Conservation (phyloP, 2,797 vertebrate genomes). For the Sebastes iracundus region DNA sequence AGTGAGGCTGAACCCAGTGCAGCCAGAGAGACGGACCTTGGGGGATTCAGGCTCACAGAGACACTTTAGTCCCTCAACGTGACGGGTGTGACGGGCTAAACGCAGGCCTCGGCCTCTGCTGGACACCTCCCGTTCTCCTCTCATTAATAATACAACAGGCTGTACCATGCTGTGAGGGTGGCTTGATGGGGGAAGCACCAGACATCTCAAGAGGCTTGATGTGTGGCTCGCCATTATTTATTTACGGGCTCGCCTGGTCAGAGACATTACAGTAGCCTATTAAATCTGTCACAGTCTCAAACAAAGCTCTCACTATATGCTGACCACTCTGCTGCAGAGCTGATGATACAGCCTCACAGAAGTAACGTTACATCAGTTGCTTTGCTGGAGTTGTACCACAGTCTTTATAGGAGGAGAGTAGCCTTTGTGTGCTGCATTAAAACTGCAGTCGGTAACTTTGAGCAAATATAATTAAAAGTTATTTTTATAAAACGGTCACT, state of each 20-base stretch:
- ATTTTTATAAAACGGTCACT: background rate
- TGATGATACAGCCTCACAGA: background rate
- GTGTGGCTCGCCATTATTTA: conserved; percentile 42
- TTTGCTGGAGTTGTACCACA: background rate
- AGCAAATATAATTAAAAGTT: background rate
- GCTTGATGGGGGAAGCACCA: conserved; percentile 39
- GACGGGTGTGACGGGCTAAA: conserved; percentile 23
- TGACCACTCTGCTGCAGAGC: background rate
- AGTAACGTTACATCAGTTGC: background rate
- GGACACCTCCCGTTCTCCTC: conserved; percentile 23
- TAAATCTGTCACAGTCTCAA: conserved; percentile 27
- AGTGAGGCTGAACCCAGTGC: conserved; percentile 5
- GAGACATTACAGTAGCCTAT: conserved; percentile 18
- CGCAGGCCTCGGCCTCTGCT: conserved; percentile 33
- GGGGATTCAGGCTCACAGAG: conserved; percentile 32
- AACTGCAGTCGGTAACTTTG: background rate
- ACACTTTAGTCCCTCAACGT: conserved; percentile 12
- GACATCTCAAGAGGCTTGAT: conserved; percentile 44
- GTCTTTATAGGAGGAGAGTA: background rate
- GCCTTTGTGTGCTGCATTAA: background rate
- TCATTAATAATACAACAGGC: conserved; percentile 52
- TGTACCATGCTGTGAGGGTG: conserved; percentile 27
- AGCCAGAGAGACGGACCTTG: conserved; percentile 19
- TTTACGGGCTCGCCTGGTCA: conserved; percentile 39
- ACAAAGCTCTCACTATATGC: conserved; percentile 1